These are phyloP conservation scores for Myripristis jacobus DNA, from an alignment of 2,797 vertebrate species.

Conservation along the genomic window DNA sequence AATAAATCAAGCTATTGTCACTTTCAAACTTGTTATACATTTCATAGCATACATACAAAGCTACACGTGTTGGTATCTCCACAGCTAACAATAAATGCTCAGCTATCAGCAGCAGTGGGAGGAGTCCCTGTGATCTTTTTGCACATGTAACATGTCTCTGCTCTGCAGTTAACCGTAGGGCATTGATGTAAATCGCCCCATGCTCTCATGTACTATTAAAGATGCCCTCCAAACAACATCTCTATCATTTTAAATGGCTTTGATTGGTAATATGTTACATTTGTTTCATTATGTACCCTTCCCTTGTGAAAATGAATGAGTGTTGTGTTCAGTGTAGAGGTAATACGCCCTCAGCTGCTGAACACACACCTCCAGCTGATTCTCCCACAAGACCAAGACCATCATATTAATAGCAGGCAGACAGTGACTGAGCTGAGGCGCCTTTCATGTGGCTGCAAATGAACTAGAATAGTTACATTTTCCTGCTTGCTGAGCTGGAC, in stretches of 20 bases:
- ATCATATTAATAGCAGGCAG: constrained; percentile 43
- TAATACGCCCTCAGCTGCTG: constrained; percentile 38
- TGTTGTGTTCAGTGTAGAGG: constrained; percentile 36
- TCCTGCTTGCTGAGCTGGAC: constrained; percentile 12
- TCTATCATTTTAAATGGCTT: constrained; percentile 1
- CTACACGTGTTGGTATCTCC: constrained; percentile 10
- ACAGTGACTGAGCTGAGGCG: constrained; percentile 47
- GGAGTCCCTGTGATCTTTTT: not conserved
- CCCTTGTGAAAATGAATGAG: constrained; percentile 56
- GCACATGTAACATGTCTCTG: constrained; percentile 16
- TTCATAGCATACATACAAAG: too few relatives aligned
- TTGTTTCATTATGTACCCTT: constrained; percentile 35
- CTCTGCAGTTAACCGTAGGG: constrained; percentile 22
- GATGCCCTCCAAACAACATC: not conserved
- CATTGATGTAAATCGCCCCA: constrained; percentile 3
- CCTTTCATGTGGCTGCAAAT: constrained; percentile 37
- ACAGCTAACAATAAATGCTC: constrained; percentile 21
- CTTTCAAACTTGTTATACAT: too few relatives aligned
- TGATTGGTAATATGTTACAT: constrained; percentile 28
- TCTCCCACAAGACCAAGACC: constrained; percentile 39
- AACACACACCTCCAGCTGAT: constrained; percentile 6
- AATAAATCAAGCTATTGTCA: constrained; percentile 18
- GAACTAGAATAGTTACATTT: constrained; percentile 18
- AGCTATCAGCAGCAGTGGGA: constrained; percentile 19
- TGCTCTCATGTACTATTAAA: constrained; percentile 36